Percentiles rank a stretch among this genome's conserved stretches.
Evolutionary conservation across 1,140 invertebrate genomes (phyloP).

Genomic region (Cherax quadricarinatus): DNA sequence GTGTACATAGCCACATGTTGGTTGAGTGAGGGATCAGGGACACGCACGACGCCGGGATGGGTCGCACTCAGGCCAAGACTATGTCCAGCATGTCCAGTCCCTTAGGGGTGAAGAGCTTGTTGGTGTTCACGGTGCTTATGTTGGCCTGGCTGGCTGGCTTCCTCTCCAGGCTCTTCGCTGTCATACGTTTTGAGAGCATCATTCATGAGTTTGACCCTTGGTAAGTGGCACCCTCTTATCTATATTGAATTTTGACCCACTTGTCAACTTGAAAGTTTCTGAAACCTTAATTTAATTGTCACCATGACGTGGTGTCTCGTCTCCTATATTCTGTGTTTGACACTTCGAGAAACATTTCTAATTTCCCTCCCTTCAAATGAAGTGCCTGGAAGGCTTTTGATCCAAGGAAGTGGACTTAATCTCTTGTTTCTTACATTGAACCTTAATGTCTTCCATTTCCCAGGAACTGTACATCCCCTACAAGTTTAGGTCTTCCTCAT

Average conservation of each 20-base stretch:
- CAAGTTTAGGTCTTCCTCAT: too few species aligned
- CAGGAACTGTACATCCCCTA: too few species aligned
- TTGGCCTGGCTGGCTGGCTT: conserved; percentile 98
- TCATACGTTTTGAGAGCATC: conserved; percentile 99
- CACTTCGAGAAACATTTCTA: too few species aligned
- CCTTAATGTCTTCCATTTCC: too few species aligned
- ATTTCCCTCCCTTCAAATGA: too few species aligned
- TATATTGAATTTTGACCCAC: neutral
- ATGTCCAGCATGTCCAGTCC: conserved; percentile 57
- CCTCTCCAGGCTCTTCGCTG: conserved; percentile 97
- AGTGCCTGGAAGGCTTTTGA: too few species aligned
- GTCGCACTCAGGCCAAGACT: conserved; percentile 41
- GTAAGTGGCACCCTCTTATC: conserved; percentile 81
- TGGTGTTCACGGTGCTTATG: conserved; percentile 92
- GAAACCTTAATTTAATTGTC: too few species aligned
- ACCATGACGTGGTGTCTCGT: too few species aligned
- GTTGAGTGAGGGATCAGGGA: neutral
- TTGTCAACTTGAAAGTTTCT: neutral
- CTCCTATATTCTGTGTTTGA: too few species aligned
- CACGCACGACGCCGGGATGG: conserved; percentile 29
- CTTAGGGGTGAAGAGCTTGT: conserved; percentile 83
- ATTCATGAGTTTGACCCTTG: conserved; percentile 99
- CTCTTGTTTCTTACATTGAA: too few species aligned
- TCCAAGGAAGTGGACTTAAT: too few species aligned
- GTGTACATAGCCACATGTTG: neutral